A percentile compares a stretch with the other conserved stretches of the same genome.
Evolutionary conservation across 2,797 vertebrate species (phyloP).

Genomic region (Lepidocolaptes lacrymiger): DNA sequence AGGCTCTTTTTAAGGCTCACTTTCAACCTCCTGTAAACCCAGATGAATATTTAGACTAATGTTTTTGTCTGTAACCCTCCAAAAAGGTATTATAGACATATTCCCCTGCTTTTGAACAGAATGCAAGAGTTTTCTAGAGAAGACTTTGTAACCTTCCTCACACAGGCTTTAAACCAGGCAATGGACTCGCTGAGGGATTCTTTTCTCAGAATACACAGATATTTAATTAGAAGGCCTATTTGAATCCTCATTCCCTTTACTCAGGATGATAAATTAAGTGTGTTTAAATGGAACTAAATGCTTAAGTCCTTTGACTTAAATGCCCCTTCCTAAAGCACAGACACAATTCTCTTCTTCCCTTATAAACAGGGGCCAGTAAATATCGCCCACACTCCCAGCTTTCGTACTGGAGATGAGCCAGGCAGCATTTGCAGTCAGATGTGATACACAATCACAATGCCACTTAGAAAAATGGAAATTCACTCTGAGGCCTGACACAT

Average conservation of each 20-base stretch:
- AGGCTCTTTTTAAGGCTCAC: neutral
- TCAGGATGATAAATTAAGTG: neutral
- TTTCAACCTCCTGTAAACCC: neutral
- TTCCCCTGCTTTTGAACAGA: neutral
- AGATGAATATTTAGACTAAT: neutral
- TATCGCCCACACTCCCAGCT: neutral
- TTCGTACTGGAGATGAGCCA: neutral
- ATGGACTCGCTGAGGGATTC: neutral
- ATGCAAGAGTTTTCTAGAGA: neutral
- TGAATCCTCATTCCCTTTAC: neutral
- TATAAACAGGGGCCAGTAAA: neutral
- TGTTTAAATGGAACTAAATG: neutral
- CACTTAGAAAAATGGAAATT: neutral
- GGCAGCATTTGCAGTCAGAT: neutral
- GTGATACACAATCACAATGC: neutral
- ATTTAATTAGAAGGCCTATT: neutral
- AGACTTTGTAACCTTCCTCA: neutral
- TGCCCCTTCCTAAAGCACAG: neutral
- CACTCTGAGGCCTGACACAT: neutral
- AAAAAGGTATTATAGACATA: accelerated
- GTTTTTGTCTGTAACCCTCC: neutral
- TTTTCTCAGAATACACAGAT: neutral
- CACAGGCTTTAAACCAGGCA: neutral
- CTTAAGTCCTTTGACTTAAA: neutral
- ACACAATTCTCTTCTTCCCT: neutral